Evolutionary conservation across 2,888 invertebrate genomes (phyloP), one percentile per base, ranked within the genome.

Genomic region (Mesodorylaimus sp.): DNA sequence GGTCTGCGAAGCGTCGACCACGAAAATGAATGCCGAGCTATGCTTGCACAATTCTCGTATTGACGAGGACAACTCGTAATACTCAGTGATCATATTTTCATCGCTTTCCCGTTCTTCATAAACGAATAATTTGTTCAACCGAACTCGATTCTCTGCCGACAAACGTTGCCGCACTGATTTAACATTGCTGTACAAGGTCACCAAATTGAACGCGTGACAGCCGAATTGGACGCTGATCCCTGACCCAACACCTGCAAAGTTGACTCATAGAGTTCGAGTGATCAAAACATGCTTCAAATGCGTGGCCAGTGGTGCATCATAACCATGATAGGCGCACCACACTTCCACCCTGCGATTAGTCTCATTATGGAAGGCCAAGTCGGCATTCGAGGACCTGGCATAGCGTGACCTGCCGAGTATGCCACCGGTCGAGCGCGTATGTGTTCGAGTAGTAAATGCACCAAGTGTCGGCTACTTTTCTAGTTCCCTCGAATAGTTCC

Each of bases 151-250:
- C 13, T 48, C 38, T 2, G 23, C 32, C 28, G 27, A 26, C 41
- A 39, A n/a, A n/a, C 41, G 48, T 24, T 38, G 45, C 3, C 52
- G 44, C 2, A 51, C 32, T 16, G 48, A 25, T 19, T 39, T 38
- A 7, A 25, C 36, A n/a, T 48, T 48, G 25, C 45, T 45, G 52
- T 51, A 51, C 25, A 51, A 41, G 2, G 46, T 46, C 28, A 48
- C 42, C 45, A 51, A 29, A 26, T 48, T 48, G 48, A 51, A 51
- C 2, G 13, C 28, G 19, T 25, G 44, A 10, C 45, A 45, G 13
- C n/a, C 29, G 44, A 51, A 36, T 10, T 26, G n/a, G n/a, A 51
- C 19, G 29, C 52, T 48, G 28, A 51, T 51, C 16, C 52, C 52
- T 16, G 48, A 50, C n/a, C 52, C 52, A 37, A 51, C 29, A 21